phyloP scores from a whole-genome alignment of 2,797 vertebrate species.

The Eidolon dupreanum region DNA sequence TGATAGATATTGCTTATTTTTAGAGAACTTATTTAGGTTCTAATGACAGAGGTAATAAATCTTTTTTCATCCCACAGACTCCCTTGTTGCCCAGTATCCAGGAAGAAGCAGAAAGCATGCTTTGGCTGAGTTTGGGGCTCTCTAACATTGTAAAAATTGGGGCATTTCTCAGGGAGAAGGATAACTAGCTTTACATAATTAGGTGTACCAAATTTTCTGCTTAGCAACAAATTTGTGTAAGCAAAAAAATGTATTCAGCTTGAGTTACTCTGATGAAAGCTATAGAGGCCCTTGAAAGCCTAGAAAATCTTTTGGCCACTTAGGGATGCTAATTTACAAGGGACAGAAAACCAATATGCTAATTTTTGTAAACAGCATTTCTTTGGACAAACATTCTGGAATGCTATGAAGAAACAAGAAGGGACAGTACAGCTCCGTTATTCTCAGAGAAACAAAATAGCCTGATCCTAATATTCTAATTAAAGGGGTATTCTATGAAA shows the following conservation, averaged over 20 bases:
- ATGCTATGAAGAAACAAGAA: conserved; percentile 40
- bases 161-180: conserved; percentile 87
- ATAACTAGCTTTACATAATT: conserved; percentile 92
- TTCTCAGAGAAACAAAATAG: conserved; percentile 75
- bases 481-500: conserved; percentile 55
- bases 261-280: conserved; percentile 89
- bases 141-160: conserved; percentile 85
- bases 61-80: conserved; percentile 71
- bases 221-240: conserved; percentile 98
- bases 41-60: conserved; percentile 75
- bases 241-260: conserved; percentile 86
- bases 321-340: conserved; percentile 88
- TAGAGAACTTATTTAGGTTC: conserved; percentile 63
- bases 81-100: conserved; percentile 79
- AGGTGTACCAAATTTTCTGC: conserved; percentile 87
- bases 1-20: not conserved
- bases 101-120: conserved; percentile 74
- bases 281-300: conserved; percentile 85
- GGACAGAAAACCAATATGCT: conserved; percentile 83
- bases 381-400: conserved; percentile 79
- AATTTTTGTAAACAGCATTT: conserved; percentile 87
- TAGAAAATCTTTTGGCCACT: conserved; percentile 85
- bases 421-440: conserved; percentile 66
- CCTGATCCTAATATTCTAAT: conserved; percentile 61
- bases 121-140: conserved; percentile 81